phyloP scores from a whole-genome alignment of 2,797 vertebrate species.

The Sylvia borin region DNA sequence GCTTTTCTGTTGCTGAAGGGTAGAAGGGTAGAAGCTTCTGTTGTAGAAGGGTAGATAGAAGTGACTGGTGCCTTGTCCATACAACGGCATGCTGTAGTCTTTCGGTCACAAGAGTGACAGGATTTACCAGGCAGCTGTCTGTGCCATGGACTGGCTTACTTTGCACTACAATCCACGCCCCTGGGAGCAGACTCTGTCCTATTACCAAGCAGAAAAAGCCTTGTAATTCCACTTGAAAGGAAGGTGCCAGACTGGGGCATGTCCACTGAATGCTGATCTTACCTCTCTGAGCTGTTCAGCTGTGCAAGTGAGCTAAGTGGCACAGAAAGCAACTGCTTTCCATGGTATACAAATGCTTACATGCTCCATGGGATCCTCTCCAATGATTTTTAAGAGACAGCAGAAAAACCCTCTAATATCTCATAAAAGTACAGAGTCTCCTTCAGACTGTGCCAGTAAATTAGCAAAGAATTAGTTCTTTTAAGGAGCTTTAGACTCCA shows the following conservation, averaged over 20 bases:
- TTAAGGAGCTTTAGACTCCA: neutral
- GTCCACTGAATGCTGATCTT: neutral
- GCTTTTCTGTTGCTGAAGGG: neutral
- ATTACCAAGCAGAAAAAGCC: neutral
- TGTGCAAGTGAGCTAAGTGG: neutral
- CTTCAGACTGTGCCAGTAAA: neutral
- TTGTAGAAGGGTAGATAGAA: neutral
- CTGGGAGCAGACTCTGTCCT: neutral
- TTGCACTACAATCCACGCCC: neutral
- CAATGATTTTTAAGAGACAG: neutral
- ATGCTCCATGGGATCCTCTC: neutral
- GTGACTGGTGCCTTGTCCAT: neutral
- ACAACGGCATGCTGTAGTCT: neutral
- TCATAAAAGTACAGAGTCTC: neutral
- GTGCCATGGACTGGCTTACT: neutral
- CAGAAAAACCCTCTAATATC: neutral
- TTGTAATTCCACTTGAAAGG: neutral
- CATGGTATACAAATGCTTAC: accelerated
- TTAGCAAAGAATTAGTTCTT: neutral
- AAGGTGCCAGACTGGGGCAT: neutral
- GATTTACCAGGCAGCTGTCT: neutral
- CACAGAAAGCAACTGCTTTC: neutral
- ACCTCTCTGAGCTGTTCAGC: neutral
- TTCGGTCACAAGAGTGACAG: neutral
- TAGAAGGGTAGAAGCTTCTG: no score